Percentiles rank a stretch among this genome's conserved stretches.
These are phyloP conservation scores for Standfussiana lucernea DNA, from an alignment of 2,888 invertebrate species.

Conservation along the genomic window DNA sequence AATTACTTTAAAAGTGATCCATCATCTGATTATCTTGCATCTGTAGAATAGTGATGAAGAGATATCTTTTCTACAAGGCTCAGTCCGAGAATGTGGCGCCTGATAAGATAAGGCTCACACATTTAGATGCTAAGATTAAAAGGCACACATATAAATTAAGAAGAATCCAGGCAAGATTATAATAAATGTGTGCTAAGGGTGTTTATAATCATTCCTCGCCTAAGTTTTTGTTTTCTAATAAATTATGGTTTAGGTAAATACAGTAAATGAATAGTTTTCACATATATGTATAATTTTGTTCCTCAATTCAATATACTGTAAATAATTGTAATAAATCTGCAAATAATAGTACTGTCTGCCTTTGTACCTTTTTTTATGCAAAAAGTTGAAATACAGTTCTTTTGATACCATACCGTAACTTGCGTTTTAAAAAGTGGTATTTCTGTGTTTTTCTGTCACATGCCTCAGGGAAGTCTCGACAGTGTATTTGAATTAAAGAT, in stretches of 20 bases:
- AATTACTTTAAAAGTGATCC: not conserved
- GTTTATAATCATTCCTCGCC: not conserved
- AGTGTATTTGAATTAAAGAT: slow-evolving; percentile 61
- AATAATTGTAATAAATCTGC: not conserved
- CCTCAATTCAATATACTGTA: not conserved
- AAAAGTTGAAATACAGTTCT: not conserved
- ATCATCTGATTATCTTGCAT: not conserved
- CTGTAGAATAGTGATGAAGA: not conserved
- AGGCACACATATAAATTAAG: not conserved
- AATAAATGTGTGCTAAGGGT: not conserved
- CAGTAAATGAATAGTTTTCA: not conserved
- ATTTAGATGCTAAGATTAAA: slow-evolving; percentile 7
- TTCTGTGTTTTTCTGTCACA: slow-evolving; percentile 12
- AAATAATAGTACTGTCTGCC: not conserved
- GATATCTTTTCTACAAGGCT: not conserved
- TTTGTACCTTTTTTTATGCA: not conserved
- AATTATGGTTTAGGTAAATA: not conserved
- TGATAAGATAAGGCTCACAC: slow-evolving; percentile 18
- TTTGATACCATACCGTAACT: not conserved
- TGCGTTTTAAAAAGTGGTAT: not conserved
- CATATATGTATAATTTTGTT: not conserved
- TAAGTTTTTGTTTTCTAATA: no score
- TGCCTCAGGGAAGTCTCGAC: slow-evolving; percentile 39
- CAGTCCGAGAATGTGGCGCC: slow-evolving; percentile 3
- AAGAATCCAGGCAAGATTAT: not conserved